phyloP scores from a whole-genome alignment of 2,113 vertebrate genomes.

The Platanista minor region DNA sequence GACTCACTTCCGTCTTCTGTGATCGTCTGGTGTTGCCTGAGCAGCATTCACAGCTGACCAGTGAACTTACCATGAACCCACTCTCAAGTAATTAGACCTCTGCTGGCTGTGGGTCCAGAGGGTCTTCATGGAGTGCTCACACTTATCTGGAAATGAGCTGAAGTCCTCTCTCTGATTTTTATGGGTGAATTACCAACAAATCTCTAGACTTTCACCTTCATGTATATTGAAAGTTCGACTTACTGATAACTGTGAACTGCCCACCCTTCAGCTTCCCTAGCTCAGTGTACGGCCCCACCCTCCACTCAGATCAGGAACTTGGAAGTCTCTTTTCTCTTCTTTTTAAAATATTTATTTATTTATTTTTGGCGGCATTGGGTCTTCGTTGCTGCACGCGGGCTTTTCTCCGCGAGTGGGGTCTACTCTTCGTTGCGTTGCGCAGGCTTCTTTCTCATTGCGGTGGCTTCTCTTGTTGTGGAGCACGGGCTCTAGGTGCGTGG shows the following conservation, averaged over 20 bases:
- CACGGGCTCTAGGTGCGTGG: too few relatives aligned
- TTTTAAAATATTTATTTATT: too few relatives aligned
- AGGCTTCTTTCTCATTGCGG: too few relatives aligned
- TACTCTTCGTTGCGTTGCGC: too few relatives aligned
- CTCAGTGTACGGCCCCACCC: accelerated
- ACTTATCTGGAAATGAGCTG: not conserved
- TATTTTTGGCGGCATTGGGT: too few relatives aligned
- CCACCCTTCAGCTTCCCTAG: not conserved
- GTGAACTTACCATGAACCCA: not conserved
- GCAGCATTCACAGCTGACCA: not conserved
- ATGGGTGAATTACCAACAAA: not conserved
- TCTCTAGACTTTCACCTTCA: not conserved
- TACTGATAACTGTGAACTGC: not conserved
- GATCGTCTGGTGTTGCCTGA: not conserved
- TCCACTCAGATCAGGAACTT: not conserved
- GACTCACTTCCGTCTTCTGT: not conserved
- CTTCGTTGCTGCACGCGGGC: accelerated
- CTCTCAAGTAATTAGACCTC: not conserved
- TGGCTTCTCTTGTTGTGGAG: too few relatives aligned
- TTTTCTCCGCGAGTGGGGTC: too few relatives aligned
- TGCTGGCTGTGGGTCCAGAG: not conserved
- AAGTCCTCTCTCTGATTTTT: not conserved
- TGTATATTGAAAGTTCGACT: not conserved
- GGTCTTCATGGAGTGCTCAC: not conserved
- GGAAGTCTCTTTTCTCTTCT: not conserved